Percentiles rank a stretch among this genome's conserved stretches.
Conservation (phyloP, 2,113 vertebrate genomes). For the Gila orcuttii region DNA sequence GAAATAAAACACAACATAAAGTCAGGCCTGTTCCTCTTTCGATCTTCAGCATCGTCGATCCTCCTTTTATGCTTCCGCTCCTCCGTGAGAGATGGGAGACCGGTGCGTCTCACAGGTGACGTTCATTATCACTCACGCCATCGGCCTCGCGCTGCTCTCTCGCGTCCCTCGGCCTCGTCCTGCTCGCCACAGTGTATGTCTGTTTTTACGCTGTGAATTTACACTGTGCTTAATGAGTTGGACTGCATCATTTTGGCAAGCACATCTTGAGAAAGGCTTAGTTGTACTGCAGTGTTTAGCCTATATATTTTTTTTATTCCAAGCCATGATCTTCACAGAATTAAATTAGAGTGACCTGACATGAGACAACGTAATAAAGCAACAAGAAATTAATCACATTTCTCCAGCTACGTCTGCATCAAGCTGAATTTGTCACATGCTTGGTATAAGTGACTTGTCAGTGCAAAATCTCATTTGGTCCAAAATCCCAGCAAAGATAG, state of each 20-base stretch:
- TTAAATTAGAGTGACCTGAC: background rate
- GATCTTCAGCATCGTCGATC: no score
- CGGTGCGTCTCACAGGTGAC: no score
- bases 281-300: background rate
- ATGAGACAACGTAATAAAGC: background rate
- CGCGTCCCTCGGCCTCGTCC: no score
- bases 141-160: no score
- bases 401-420: background rate
- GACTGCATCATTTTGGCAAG: background rate
- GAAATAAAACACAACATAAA: no score
- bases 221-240: slow-evolving; percentile 4
- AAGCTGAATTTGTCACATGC: background rate
- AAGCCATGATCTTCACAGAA: background rate
- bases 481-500: background rate
- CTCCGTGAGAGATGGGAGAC: no score
- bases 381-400: background rate
- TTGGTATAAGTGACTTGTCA: background rate
- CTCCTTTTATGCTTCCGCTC: no score
- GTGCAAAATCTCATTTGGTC: background rate
- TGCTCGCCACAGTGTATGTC: background rate
- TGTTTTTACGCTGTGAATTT: background rate
- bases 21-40: no score
- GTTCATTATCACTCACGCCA: no score
- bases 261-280: background rate
- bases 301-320: background rate